These are phyloP conservation scores for Stegophylla sp. DNA, from an alignment of 2,888 invertebrate genomes.

Conservation along the genomic window DNA sequence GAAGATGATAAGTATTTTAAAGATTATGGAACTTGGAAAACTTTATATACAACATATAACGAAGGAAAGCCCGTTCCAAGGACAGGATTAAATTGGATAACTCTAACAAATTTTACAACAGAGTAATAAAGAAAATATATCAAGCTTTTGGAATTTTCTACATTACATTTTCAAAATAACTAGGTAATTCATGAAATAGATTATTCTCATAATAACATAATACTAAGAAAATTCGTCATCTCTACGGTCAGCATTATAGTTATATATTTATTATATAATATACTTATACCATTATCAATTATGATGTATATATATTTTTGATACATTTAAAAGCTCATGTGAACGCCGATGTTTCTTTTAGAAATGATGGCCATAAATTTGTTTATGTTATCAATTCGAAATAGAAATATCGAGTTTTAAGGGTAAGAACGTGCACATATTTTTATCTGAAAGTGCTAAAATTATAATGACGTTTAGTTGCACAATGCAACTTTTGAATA, in stretches of 20 bases:
- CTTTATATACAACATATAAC: neutral
- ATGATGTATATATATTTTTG: too few species aligned
- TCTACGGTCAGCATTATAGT: neutral
- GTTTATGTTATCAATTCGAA: too few species aligned
- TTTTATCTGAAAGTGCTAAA: too few species aligned
- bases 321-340: too few species aligned
- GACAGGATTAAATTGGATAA: slow-evolving; percentile 3
- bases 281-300: neutral
- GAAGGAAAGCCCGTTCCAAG: neutral
- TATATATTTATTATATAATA: neutral
- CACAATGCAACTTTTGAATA: too few species aligned
- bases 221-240: neutral
- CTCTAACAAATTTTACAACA: neutral
- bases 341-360: too few species aligned
- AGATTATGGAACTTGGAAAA: slow-evolving; percentile 10
- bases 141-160: neutral
- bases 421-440: too few species aligned
- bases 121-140: neutral
- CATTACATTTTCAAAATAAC: neutral
- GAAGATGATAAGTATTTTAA: neutral
- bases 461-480: too few species aligned
- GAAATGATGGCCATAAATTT: too few species aligned
- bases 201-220: neutral
- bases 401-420: too few species aligned
- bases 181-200: slow-evolving; percentile 2